Percentiles rank a stretch among this genome's conserved stretches.
Evolutionary conservation across 2,113 vertebrate species (phyloP).

Genomic region (Charina bottae): DNA sequence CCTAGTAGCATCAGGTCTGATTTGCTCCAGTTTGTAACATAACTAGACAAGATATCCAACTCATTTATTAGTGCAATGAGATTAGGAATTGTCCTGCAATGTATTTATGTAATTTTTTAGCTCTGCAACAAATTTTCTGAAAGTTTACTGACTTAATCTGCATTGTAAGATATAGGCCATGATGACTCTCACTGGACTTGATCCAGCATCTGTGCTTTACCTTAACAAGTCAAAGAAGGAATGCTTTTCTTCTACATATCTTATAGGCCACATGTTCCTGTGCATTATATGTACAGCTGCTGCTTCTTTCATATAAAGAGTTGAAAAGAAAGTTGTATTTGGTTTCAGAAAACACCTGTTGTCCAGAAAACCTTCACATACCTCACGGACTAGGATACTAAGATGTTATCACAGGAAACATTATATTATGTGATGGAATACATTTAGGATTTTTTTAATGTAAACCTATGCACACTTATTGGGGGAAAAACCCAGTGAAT

Average conservation of each 20-base stretch:
- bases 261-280: slow-evolving; percentile 71
- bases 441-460: background rate
- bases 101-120: background rate
- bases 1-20: background rate
- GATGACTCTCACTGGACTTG: slow-evolving; percentile 59
- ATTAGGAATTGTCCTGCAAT: background rate
- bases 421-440: slow-evolving; percentile 49
- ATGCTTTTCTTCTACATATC: slow-evolving; percentile 73
- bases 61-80: background rate
- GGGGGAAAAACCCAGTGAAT: too few relatives aligned
- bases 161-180: slow-evolving; percentile 40
- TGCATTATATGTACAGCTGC: slow-evolving; percentile 78
- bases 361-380: slow-evolving; percentile 69
- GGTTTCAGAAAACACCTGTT: slow-evolving; percentile 82
- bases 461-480: background rate
- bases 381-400: slow-evolving; percentile 73
- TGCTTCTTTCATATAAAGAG: slow-evolving; percentile 64
- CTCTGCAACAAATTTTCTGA: slow-evolving; percentile 41
- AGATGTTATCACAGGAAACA: slow-evolving; percentile 59
- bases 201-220: slow-evolving; percentile 74
- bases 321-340: slow-evolving; percentile 72
- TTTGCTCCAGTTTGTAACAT: background rate
- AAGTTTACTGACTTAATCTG: slow-evolving; percentile 62
- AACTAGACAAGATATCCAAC: background rate
- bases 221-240: slow-evolving; percentile 70